phyloP scores from a whole-genome alignment of 2,113 vertebrate species.

The Paramormyrops kingsleyae region DNA sequence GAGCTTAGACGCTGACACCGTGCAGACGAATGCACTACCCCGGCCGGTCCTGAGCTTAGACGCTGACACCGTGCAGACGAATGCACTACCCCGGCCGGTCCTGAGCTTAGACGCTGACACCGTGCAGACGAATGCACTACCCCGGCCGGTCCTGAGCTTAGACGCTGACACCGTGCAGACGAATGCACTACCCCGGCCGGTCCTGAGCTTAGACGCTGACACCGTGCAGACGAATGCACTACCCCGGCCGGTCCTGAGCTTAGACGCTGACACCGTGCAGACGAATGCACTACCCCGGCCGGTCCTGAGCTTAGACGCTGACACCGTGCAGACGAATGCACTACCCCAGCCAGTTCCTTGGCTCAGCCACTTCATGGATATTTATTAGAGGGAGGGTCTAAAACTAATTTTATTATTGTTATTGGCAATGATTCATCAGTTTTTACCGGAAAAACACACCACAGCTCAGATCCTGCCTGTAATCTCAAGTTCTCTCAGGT shows the following conservation, averaged over 20 bases:
- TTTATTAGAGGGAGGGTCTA: neutral
- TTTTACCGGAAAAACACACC: neutral
- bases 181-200: too few species aligned
- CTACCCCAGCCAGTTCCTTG: neutral
- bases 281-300: too few species aligned
- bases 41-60: neutral
- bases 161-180: conserved; percentile 1
- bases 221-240: neutral
- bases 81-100: too few species aligned
- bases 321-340: neutral
- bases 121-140: too few species aligned
- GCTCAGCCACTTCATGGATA: neutral
- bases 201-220: neutral
- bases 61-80: conserved; percentile 1
- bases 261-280: conserved; percentile 14
- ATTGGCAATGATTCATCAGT: neutral
- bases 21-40: neutral
- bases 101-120: too few species aligned
- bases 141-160: too few species aligned
- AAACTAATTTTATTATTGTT: neutral
- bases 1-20: neutral
- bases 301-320: neutral
- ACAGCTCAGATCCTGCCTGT: neutral
- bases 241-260: neutral
- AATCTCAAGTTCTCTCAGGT: neutral